These are phyloP conservation scores for Cantharis rufa DNA, from an alignment of 2,888 invertebrate species.

Conservation along the genomic window DNA sequence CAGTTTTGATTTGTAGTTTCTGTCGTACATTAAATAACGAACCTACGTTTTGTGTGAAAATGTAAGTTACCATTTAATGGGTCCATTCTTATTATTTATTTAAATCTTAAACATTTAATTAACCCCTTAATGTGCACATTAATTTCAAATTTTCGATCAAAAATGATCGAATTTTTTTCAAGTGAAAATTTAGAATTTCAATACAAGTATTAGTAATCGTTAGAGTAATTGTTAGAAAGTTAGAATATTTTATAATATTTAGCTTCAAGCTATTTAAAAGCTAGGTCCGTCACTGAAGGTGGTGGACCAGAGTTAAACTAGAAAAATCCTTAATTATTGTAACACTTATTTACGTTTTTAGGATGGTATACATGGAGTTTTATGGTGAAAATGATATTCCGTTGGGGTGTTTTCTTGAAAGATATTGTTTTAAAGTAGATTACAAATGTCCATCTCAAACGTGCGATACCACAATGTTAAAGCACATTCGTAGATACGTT, in stretches of 20 bases:
- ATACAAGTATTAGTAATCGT: too few relatives aligned
- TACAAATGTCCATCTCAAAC: conserved; percentile 81
- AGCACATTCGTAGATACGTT: conserved; percentile 87
- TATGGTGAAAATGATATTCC: conserved; percentile 96
- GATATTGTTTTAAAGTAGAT: conserved; percentile 85
- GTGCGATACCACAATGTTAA: conserved; percentile 84
- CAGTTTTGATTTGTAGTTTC: conserved; percentile 88
- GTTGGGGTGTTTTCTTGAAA: conserved; percentile 89
- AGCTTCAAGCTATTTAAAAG: too few relatives aligned
- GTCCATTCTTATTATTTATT: neutral
- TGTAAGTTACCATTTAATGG: conserved; percentile 8
- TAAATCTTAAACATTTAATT: too few relatives aligned
- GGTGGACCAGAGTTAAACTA: too few relatives aligned
- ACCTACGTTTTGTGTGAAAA: conserved; percentile 84
- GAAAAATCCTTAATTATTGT: neutral
- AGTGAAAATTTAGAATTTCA: too few relatives aligned
- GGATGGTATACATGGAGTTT: conserved; percentile 91
- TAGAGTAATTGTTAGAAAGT: too few relatives aligned
- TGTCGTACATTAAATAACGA: conserved; percentile 75
- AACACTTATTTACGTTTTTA: conserved; percentile 44
- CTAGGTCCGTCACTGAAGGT: too few relatives aligned
- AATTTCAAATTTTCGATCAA: too few relatives aligned
- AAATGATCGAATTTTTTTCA: too few relatives aligned
- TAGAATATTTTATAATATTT: too few relatives aligned
- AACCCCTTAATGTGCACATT: too few relatives aligned